Evolutionary conservation across 1,140 invertebrate species (phyloP), one percentile per base, ranked within the genome.

Genomic region (Drosophila arizonae): DNA sequence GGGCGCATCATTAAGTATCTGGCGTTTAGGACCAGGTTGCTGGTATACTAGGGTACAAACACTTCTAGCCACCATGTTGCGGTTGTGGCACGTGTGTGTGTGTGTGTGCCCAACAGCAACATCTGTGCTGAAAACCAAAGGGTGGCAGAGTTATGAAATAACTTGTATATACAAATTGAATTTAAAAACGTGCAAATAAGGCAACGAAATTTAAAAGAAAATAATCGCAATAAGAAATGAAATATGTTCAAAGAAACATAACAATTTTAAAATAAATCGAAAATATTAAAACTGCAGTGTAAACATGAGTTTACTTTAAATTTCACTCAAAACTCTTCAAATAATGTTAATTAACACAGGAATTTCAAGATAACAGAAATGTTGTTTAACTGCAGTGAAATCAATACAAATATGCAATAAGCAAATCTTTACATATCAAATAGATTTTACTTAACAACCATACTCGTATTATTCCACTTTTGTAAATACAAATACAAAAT

Each of bases 41-140:
- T 26, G 13, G 55, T 28, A 6, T 24, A 8, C 11, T 26, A 24
- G 36, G 41, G 28, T 8, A 52, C 24, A 56, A 39, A 46, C 21
- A 33, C 41, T 48, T 45, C 33, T 21, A 33, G 61, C 69, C 74
- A 43, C 61, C 43, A 33, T 43, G 36, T 67, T 81, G 78, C 61
- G 79, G 79, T 74, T 81, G 79, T 50, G 78, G 79, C 68, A 71
- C 65, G 64, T 72, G 63, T 67, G 13, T 67, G 0, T n/a, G 43
- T 45, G 43, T 45, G 8, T 10, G 70, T 68, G 70, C 63, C 46
- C 64, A 70, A 41, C 10, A 43, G 33, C 41, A 77, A 62, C 67
- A 71, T 30, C 30, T 75, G 66, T 58, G 48, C 36, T 55, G 45
- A 76, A 55, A 56, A 10, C 33, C 33, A 33, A 33, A 62, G 13